phyloP scores from a whole-genome alignment of 2,113 vertebrate species.

The Baryphthengus martii region DNA sequence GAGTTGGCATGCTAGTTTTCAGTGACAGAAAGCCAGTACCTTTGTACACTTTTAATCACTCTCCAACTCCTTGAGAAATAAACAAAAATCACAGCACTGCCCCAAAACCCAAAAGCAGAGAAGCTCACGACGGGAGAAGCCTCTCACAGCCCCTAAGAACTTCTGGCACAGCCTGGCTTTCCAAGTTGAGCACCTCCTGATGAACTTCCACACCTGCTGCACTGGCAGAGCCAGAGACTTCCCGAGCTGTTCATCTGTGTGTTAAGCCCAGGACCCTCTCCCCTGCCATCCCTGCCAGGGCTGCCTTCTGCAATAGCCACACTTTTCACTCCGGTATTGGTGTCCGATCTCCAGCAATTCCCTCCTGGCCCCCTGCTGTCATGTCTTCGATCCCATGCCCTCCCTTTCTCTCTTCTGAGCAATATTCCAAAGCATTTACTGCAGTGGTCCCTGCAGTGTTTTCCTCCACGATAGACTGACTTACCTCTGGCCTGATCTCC shows the following conservation, averaged over 20 bases:
- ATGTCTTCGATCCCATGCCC: accelerated
- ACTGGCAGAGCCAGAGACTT: background rate
- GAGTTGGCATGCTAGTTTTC: background rate
- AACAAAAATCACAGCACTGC: background rate
- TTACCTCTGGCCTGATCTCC: slow-evolving; percentile 14
- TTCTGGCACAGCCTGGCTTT: background rate
- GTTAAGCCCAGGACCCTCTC: background rate
- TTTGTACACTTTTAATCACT: background rate
- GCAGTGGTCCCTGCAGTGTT: background rate
- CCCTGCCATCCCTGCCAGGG: background rate
- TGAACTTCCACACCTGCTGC: background rate
- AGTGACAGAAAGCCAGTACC: background rate
- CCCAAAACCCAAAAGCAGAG: background rate
- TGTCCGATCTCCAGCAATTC: background rate
- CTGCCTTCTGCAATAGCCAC: background rate
- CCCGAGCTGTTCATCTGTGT: accelerated
- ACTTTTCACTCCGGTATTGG: background rate
- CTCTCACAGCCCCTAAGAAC: background rate
- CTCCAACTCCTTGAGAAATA: background rate
- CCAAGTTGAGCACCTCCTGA: background rate
- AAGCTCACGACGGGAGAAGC: background rate
- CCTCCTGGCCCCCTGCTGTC: background rate
- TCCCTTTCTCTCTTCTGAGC: background rate
- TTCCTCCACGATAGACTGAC: background rate
- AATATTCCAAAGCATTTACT: background rate